These are phyloP conservation scores for Penelope pileata DNA, from an alignment of 2,113 vertebrate species.

Conservation along the genomic window DNA sequence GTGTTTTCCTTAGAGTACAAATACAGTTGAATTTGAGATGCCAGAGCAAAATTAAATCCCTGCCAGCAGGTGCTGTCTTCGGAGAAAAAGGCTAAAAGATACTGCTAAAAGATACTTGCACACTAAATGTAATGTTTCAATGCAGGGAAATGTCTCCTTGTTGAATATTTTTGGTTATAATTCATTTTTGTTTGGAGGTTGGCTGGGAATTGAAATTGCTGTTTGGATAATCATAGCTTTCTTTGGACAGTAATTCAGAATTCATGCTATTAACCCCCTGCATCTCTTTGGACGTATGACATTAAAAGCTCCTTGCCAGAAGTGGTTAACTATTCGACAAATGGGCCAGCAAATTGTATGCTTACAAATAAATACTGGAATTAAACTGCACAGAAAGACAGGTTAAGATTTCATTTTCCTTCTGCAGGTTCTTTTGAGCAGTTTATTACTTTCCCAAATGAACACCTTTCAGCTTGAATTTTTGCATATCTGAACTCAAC, in stretches of 20 bases:
- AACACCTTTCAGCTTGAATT: not conserved
- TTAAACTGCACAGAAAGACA: not conserved
- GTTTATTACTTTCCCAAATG: not conserved
- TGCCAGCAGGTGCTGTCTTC: slow-evolving; percentile 15
- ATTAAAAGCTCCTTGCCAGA: not conserved
- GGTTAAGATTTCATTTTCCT: not conserved
- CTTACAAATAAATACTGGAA: not conserved
- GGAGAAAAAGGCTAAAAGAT: not conserved
- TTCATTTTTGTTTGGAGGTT: slow-evolving; percentile 55
- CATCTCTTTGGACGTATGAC: not conserved
- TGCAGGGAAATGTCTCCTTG: slow-evolving; percentile 14
- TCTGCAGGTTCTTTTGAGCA: not conserved
- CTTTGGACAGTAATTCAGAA: slow-evolving; percentile 6
- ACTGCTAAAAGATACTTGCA: not conserved
- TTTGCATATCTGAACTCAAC: not conserved
- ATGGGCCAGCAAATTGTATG: not conserved
- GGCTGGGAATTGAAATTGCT: slow-evolving; percentile 18
- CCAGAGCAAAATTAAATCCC: slow-evolving; percentile 12
- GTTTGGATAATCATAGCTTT: slow-evolving; percentile 35
- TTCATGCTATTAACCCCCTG: slow-evolving; percentile 57
- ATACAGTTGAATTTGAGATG: slow-evolving; percentile 12
- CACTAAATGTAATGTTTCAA: slow-evolving; percentile 47
- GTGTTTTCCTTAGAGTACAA: slow-evolving; percentile 28
- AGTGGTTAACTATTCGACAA: not conserved
- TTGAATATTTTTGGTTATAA: slow-evolving; percentile 19